Evolutionary conservation across 2,888 invertebrate species (phyloP).

Genomic region (Laothoe populi): DNA sequence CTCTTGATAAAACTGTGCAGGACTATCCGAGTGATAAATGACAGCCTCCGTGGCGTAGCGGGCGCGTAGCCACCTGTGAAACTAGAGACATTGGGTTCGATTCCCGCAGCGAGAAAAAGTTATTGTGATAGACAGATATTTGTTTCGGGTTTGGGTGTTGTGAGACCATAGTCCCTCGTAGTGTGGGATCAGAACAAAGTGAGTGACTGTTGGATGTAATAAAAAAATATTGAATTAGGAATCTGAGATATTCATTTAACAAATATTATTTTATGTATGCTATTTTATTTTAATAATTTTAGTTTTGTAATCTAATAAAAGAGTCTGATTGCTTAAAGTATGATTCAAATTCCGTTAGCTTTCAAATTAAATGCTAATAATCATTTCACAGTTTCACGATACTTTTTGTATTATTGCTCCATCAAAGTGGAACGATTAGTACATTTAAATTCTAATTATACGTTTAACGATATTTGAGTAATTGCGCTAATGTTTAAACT

Average conservation of each 20-base stretch:
- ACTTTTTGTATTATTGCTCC: neutral
- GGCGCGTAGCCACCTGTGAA: no score
- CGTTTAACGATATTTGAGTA: neutral
- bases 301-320: neutral
- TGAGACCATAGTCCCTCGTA: no score
- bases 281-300: neutral
- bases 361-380: conserved; percentile 10
- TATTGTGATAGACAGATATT: no score
- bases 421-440: neutral
- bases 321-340: neutral
- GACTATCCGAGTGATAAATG: no score
- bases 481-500: neutral
- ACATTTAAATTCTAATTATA: neutral
- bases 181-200: no score
- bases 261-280: neutral
- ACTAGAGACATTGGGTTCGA: no score
- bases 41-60: no score
- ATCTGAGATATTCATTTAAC: no score
- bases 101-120: no score
- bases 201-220: no score
- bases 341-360: neutral
- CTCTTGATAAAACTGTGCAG: neutral
- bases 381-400: neutral
- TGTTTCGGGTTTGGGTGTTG: no score
- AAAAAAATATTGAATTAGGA: no score